phyloP scores from a whole-genome alignment of 1,140 invertebrate genomes.

The Trichonephila clavipes region DNA sequence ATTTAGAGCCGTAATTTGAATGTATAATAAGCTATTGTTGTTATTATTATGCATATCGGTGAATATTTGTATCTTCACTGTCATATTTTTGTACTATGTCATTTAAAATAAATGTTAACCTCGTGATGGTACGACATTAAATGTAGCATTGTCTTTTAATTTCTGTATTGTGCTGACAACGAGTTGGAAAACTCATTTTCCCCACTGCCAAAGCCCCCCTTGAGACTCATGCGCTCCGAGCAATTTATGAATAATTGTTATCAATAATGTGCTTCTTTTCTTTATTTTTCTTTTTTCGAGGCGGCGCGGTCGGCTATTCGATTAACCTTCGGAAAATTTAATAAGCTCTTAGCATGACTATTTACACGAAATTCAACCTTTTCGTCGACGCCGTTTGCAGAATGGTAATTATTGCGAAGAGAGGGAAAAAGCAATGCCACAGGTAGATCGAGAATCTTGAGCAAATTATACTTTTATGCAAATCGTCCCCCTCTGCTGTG shows the following conservation, averaged over 20 bases:
- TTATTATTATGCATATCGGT: too few species aligned
- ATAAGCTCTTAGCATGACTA: constrained; percentile 25
- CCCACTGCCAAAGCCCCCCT: too few species aligned
- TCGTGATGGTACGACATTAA: too few species aligned
- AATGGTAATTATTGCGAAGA: constrained; percentile 18
- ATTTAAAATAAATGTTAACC: too few species aligned
- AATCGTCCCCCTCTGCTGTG: constrained; percentile 17
- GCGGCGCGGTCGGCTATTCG: background rate
- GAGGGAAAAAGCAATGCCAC: constrained; percentile 28
- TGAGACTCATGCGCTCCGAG: background rate
- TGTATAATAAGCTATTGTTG: too few species aligned
- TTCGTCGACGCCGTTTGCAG: background rate
- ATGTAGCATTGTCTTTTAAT: too few species aligned
- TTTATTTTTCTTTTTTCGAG: background rate
- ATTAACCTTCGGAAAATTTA: constrained; percentile 38
- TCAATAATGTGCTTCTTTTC: background rate
- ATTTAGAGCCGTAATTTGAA: too few species aligned
- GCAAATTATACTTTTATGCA: constrained; percentile 70
- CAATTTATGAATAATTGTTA: background rate
- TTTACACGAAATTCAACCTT: constrained; percentile 31
- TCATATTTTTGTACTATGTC: too few species aligned
- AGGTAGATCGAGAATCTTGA: constrained; percentile 40
- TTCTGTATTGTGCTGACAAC: too few species aligned
- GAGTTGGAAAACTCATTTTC: background rate
- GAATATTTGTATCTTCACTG: too few species aligned